phyloP scores from a whole-genome alignment of 2,113 vertebrate species.

The Rostratula benghalensis region DNA sequence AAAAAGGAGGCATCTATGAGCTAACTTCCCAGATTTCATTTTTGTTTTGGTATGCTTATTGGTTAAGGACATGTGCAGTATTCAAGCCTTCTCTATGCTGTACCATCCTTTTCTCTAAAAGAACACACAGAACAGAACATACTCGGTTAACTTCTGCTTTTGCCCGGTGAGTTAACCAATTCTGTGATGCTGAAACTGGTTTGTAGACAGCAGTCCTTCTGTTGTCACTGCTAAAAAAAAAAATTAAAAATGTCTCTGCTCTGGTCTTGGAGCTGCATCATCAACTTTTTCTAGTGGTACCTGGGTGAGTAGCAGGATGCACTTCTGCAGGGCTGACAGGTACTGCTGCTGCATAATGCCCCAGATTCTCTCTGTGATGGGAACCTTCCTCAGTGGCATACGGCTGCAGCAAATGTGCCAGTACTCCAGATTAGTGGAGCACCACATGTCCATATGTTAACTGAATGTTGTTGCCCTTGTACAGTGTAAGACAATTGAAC shows the following conservation, averaged over 20 bases:
- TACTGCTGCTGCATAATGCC: neutral
- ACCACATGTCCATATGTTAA: neutral
- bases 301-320: neutral
- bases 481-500: neutral
- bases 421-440: neutral
- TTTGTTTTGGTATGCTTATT: neutral
- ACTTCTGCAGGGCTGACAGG: neutral
- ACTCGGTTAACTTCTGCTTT: neutral
- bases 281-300: neutral
- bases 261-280: neutral
- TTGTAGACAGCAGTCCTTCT: neutral
- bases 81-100: neutral
- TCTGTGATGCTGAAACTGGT: fast-evolving
- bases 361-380: neutral
- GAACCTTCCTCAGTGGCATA: neutral
- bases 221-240: neutral
- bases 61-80: neutral
- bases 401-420: neutral
- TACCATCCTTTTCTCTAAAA: neutral
- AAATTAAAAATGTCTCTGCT: neutral
- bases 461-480: neutral
- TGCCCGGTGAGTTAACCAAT: neutral
- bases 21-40: neutral
- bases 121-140: neutral
- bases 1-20: neutral